These are phyloP conservation scores for Platyrinchus mystaceus DNA, from an alignment of 2,797 vertebrate genomes.

Conservation along the genomic window DNA sequence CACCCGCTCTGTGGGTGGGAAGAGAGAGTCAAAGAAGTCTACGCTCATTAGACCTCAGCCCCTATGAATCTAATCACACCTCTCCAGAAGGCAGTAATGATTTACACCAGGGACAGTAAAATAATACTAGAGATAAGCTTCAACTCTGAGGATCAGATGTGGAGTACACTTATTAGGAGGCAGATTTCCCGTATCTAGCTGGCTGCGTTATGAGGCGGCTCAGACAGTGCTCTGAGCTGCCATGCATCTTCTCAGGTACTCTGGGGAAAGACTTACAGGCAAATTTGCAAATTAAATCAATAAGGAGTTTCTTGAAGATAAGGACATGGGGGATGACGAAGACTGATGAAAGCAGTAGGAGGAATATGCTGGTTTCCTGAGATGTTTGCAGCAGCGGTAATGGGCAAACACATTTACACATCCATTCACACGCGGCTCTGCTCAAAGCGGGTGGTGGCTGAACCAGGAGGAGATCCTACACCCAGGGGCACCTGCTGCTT, in stretches of 20 bases:
- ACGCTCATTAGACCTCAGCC: conserved; percentile 4
- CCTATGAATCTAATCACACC: not conserved
- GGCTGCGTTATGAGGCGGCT: not conserved
- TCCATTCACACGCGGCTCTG: not conserved
- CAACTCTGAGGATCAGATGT: not conserved
- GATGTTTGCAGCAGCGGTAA: not conserved
- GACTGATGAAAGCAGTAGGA: not conserved
- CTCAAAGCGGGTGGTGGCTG: not conserved
- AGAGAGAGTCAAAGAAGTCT: not conserved
- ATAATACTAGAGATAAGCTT: conserved; percentile 13
- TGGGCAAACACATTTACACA: not conserved
- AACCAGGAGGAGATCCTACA: not conserved
- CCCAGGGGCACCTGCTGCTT: not conserved
- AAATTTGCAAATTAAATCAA: conserved; percentile 34
- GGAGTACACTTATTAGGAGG: not conserved
- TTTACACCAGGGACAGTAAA: not conserved
- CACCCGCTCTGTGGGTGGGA: not conserved
- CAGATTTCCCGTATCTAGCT: not conserved
- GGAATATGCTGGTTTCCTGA: not conserved
- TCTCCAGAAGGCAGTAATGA: not conserved
- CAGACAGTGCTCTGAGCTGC: not conserved
- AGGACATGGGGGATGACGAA: not conserved
- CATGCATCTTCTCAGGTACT: not conserved
- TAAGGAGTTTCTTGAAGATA: conserved; percentile 9
- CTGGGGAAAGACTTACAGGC: not conserved